A percentile compares a stretch with the other conserved stretches of the same genome.
These are phyloP conservation scores for Xenopus borealis DNA, from an alignment of 2,113 vertebrate species.

Conservation along the genomic window DNA sequence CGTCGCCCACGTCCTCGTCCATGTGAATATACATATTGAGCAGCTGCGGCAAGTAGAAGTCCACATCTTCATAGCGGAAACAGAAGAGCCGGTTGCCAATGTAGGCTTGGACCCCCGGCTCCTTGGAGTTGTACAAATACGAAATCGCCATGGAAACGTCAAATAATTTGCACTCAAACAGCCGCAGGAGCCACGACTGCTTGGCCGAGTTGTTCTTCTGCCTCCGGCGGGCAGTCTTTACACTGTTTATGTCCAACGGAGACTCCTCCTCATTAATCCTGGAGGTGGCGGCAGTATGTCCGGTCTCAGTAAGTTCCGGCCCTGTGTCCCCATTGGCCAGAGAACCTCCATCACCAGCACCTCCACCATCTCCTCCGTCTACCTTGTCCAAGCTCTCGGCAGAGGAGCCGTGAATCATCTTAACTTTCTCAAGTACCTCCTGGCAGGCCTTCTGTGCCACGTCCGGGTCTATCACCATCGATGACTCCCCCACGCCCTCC, in stretches of 20 bases:
- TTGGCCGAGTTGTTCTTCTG: slow-evolving; percentile 84
- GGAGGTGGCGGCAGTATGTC: slow-evolving; percentile 7
- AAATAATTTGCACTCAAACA: slow-evolving; percentile 94
- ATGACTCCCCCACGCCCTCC: slow-evolving; percentile 77
- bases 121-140: slow-evolving; percentile 94
- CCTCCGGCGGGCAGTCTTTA: slow-evolving; percentile 68
- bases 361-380: rapidly evolving
- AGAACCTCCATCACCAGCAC: not conserved
- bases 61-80: slow-evolving; percentile 85
- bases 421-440: slow-evolving; percentile 88
- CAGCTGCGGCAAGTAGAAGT: slow-evolving; percentile 92
- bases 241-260: slow-evolving; percentile 51
- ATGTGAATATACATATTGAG: slow-evolving; percentile 98
- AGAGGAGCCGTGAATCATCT: slow-evolving; percentile 58
- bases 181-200: slow-evolving; percentile 90
- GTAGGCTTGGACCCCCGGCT: slow-evolving; percentile 93
- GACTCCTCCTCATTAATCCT: slow-evolving; percentile 65
- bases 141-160: slow-evolving; percentile 98
- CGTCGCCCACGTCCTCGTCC: slow-evolving; percentile 93
- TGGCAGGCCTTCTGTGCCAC: slow-evolving; percentile 84
- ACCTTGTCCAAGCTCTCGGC: not conserved
- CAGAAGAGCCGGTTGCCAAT: slow-evolving; percentile 92
- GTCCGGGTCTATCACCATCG: slow-evolving; percentile 80
- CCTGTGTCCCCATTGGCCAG: slow-evolving; percentile 63
- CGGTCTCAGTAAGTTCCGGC: slow-evolving; percentile 52